phyloP scores from a whole-genome alignment of 1,140 invertebrate species.

The Cecropterus lyciades region DNA sequence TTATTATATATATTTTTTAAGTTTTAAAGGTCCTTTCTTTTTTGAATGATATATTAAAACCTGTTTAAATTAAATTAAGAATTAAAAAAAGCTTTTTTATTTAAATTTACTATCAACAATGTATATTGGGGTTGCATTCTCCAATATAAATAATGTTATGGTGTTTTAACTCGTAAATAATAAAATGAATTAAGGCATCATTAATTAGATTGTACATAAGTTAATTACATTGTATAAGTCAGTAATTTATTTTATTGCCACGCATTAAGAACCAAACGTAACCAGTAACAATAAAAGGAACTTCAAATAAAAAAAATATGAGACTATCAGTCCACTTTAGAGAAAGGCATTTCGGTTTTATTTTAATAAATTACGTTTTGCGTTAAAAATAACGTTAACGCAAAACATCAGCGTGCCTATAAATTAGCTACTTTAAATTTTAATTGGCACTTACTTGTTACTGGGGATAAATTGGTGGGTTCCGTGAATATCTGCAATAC shows the following conservation, averaged over 20 bases:
- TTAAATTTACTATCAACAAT: no score
- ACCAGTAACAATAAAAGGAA: neutral
- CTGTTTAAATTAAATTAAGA: no score
- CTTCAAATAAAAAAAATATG: conserved; percentile 1
- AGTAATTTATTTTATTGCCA: neutral
- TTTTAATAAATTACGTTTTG: conserved; percentile 7
- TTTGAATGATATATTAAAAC: no score
- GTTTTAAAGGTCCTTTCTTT: no score
- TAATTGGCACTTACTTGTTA: conserved; percentile 15
- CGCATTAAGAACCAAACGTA: neutral
- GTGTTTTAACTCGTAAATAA: no score
- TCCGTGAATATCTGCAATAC: conserved; percentile 3
- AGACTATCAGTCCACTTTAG: neutral
- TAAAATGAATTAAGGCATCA: no score
- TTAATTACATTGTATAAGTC: neutral
- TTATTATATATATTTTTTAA: no score
- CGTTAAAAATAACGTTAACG: conserved; percentile 2
- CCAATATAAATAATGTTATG: no score
- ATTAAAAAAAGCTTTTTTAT: no score
- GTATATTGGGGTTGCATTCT: no score
- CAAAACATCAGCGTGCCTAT: neutral
- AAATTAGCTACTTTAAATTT: neutral
- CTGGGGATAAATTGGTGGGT: neutral
- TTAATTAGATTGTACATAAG: no score
- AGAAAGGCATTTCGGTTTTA: conserved; percentile 12